Base-by-base conservation (phyloP, 2,888 invertebrate genomes). In the Omphaloscelis lunosa region DNA sequence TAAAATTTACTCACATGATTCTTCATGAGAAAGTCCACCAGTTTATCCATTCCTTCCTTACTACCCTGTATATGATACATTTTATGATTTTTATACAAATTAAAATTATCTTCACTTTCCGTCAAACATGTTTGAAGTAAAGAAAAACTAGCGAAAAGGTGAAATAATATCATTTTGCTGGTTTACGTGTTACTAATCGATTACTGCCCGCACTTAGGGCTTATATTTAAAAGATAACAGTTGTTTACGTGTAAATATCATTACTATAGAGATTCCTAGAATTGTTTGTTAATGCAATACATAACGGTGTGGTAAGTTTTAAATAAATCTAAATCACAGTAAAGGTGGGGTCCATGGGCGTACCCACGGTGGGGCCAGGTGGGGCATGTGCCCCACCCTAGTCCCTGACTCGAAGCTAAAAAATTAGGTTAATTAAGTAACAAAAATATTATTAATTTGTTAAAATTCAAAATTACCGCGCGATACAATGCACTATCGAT, bases 1-100 rank as follows among this genome's bases (percentile, higher is more conserved):
- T 1, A n/a, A n/a, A 39, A 63, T 51, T 34, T 69, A 92, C 93
- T 93, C 82, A 94, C 94, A 82, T 91, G 87, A 70, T 88, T 79
- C 11, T 86, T 53, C 27, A 65, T 75, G 8, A 91, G 82, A 39
- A 79, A 77, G 0, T 79, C 70, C 29, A 90, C 41, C 7, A 90
- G 67, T 7, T 83, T 79, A 1, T 73, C 65, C 17, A 90, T 62
- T 1, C 70, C 84, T n/a, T 79, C 27, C 41, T 74, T 61, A 29
- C 78, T 69, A 0, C 92, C 92, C 59, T 86, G 66, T 17, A 80
- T 59, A n/a, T 34, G 51, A 53, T 70, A 84, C 51, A 84, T 84
- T 77, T 83, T 78, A 51, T 78, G 78, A 59, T 78, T 77, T 67
- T 85, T 82, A 77, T 92, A 92, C 8, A 86, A 80, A 71, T 79